A percentile compares a stretch with the other conserved stretches of the same genome.
These are phyloP conservation scores for Morelia viridis DNA, from an alignment of 2,797 vertebrate genomes.

Conservation along the genomic window DNA sequence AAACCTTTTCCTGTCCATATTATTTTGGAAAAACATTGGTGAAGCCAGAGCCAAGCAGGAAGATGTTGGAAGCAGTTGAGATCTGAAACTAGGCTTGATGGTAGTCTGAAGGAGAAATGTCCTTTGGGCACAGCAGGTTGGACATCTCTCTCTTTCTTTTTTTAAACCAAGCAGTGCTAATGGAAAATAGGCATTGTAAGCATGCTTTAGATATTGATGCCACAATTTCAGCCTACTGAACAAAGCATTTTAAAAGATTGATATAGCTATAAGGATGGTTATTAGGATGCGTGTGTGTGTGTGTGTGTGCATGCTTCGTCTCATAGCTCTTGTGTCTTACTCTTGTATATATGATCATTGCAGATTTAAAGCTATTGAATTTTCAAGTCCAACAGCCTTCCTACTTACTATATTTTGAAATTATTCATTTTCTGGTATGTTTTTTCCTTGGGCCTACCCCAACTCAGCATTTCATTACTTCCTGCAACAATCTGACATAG, in stretches of 20 bases:
- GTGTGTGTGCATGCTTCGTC: no score
- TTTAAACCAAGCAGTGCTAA: neutral
- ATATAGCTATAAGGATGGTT: neutral
- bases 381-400: conserved; percentile 51
- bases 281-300: no score
- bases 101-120: neutral
- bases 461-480: conserved; percentile 62
- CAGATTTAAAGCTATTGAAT: conserved; percentile 38
- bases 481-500: conserved; percentile 50
- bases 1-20: neutral
- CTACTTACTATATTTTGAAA: conserved; percentile 10
- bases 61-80: neutral
- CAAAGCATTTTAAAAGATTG: neutral
- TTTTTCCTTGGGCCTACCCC: conserved; percentile 57
- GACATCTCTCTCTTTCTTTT: neutral
- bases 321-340: neutral
- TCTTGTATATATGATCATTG: neutral
- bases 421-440: conserved; percentile 50
- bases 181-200: neutral
- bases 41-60: neutral
- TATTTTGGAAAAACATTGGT: neutral
- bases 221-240: neutral
- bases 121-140: neutral
- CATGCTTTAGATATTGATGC: neutral
- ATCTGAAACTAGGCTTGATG: neutral